These are phyloP conservation scores for Myopa tessellatipennis DNA, from an alignment of 2,888 invertebrate genomes.

Conservation along the genomic window DNA sequence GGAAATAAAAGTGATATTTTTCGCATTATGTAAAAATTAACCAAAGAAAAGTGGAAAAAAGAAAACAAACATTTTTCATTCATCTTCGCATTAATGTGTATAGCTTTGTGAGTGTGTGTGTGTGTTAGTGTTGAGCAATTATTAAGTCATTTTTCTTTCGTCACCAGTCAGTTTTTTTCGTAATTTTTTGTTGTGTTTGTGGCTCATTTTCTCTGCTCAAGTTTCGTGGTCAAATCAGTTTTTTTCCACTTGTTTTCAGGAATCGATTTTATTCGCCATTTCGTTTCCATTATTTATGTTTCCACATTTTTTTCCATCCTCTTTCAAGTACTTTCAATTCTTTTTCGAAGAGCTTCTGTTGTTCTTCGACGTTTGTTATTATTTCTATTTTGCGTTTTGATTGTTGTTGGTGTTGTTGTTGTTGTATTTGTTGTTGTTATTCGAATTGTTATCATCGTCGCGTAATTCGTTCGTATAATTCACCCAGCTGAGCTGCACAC, in stretches of 20 bases:
- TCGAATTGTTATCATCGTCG: constrained; percentile 26
- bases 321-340: not conserved
- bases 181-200: not conserved
- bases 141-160: constrained; percentile 14
- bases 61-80: not conserved
- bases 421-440: too few relatives aligned
- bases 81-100: not conserved
- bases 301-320: not conserved
- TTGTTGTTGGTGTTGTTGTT: not conserved
- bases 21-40: not conserved
- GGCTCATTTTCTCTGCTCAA: not conserved
- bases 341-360: not conserved
- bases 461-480: constrained; percentile 28
- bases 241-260: constrained; percentile 9
- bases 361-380: not conserved
- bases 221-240: constrained; percentile 27
- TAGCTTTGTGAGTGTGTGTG: not conserved
- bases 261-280: constrained; percentile 29
- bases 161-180: constrained; percentile 3
- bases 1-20: not conserved
- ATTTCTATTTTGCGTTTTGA: not conserved
- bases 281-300: not conserved
- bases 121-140: not conserved
- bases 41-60: not conserved
- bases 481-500: constrained; percentile 4